Percentiles rank a stretch among this genome's conserved stretches.
phyloP scores from a whole-genome alignment of 2,113 vertebrate species.

The Crocuta crocuta region DNA sequence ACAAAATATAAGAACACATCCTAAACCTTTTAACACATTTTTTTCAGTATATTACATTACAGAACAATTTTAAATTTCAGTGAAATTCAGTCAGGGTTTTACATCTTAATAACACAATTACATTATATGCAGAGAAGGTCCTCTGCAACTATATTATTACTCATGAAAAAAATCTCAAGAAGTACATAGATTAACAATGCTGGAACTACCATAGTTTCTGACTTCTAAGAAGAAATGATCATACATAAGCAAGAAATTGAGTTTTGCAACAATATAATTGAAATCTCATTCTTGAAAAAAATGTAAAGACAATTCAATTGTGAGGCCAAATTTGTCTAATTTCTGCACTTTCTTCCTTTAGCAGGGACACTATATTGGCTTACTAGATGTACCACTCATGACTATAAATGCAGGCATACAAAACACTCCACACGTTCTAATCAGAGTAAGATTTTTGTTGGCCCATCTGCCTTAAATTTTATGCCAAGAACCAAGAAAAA shows the following conservation, averaged over 20 bases:
- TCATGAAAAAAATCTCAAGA: conserved; percentile 70
- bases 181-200: conserved; percentile 49
- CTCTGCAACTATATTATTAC: conserved; percentile 5
- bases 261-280: conserved; percentile 70
- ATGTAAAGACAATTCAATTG: conserved; percentile 70
- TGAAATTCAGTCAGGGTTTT: background rate
- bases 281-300: conserved; percentile 72
- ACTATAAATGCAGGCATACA: conserved; percentile 27
- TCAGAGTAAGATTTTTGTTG: conserved; percentile 59
- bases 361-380: conserved; percentile 50
- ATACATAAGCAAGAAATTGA: conserved; percentile 68
- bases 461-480: conserved; percentile 55
- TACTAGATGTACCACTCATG: background rate
- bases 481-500: conserved; percentile 66
- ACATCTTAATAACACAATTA: background rate
- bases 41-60: background rate
- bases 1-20: background rate
- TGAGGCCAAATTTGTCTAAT: conserved; percentile 48
- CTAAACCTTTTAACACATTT: background rate
- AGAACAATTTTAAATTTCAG: background rate
- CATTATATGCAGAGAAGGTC: background rate
- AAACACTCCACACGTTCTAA: conserved; percentile 53
- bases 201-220: conserved; percentile 67
- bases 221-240: conserved; percentile 63
- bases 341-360: conserved; percentile 31